Conservation (phyloP, 2,888 invertebrate genomes). For the Aplocera efformata region DNA sequence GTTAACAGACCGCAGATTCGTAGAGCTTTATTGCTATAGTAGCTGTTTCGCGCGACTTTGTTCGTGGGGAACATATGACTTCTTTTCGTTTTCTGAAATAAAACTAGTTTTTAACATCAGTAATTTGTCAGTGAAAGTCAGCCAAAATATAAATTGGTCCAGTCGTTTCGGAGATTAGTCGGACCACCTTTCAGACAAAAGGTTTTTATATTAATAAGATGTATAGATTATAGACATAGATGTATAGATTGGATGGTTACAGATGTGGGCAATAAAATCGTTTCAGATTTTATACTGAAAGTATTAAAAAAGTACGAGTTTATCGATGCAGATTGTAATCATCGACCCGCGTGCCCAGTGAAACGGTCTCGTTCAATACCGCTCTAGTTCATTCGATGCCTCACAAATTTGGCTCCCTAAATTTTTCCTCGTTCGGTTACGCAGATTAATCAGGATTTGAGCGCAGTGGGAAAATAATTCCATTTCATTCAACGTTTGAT, state of each 20-base stretch:
- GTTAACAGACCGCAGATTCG: conserved; percentile 22
- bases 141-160: too few relatives aligned
- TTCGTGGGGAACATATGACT: too few relatives aligned
- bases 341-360: conserved; percentile 23
- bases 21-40: conserved; percentile 26
- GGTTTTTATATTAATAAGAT: too few relatives aligned
- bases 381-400: conserved; percentile 24
- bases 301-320: conserved; percentile 19
- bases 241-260: conserved; percentile 20
- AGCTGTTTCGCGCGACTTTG: too few relatives aligned
- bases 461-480: conserved; percentile 29
- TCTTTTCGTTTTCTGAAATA: too few relatives aligned
- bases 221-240: too few relatives aligned
- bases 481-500: conserved; percentile 22
- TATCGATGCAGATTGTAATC: conserved; percentile 25
- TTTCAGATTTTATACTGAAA: conserved; percentile 11
- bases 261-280: conserved; percentile 21
- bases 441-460: conserved; percentile 30
- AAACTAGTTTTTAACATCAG: too few relatives aligned
- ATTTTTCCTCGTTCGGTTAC: conserved; percentile 25
- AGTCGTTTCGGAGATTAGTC: too few relatives aligned
- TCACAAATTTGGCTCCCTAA: conserved; percentile 26
- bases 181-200: too few relatives aligned
- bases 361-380: conserved; percentile 14
- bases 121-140: too few relatives aligned